Evolutionary conservation across 2,888 invertebrate genomes (phyloP).

Genomic region (Microctonus aethiopoides): DNA sequence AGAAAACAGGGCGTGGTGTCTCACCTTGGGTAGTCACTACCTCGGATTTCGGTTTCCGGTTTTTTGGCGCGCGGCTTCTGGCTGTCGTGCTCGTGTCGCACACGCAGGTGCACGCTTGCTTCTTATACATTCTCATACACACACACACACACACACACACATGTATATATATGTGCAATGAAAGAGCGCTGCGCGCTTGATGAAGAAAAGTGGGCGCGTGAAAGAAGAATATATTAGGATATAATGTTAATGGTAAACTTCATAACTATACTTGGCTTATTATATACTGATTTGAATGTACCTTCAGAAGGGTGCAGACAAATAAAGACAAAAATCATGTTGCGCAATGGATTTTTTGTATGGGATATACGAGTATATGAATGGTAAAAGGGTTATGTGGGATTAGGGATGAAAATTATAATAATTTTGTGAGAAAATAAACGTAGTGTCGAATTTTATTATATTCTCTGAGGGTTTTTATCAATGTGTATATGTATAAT

Average conservation of each 20-base stretch:
- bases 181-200: background rate
- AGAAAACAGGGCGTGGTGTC: constrained; percentile 37
- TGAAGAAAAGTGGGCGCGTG: constrained; percentile 17
- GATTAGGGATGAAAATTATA: constrained; percentile 51
- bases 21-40: constrained; percentile 34
- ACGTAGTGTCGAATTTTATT: constrained; percentile 37
- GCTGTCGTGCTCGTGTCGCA: constrained; percentile 15
- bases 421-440: constrained; percentile 55
- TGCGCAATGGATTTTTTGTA: background rate
- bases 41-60: constrained; percentile 37
- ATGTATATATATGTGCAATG: background rate
- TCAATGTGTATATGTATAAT: background rate
- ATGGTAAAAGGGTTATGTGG: background rate
- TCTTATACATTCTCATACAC: background rate
- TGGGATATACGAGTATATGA: background rate
- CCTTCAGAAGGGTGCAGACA: background rate
- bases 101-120: constrained; percentile 25
- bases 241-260: background rate
- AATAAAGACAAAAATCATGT: background rate
- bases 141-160: background rate
- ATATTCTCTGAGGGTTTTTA: background rate
- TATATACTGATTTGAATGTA: background rate
- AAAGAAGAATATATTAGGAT: background rate
- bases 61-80: constrained; percentile 10
- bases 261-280: background rate